These are phyloP conservation scores for Rhagium mordax DNA, from an alignment of 2,888 invertebrate genomes.

Conservation along the genomic window DNA sequence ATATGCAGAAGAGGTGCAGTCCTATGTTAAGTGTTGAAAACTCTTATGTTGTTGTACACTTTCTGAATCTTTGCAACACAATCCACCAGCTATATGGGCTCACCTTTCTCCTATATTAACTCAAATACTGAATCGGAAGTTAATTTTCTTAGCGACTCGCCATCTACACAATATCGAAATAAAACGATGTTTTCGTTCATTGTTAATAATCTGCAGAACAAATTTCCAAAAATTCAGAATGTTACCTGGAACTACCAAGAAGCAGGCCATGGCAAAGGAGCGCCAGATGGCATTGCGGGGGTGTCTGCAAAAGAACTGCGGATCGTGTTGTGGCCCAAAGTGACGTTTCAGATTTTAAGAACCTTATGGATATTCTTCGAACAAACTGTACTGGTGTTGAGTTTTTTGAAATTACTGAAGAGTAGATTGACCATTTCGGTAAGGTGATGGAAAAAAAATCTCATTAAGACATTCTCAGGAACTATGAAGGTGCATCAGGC, in stretches of 20 bases:
- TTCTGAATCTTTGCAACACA: neutral
- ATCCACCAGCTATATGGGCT: neutral
- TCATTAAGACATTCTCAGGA: neutral
- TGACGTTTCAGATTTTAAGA: neutral
- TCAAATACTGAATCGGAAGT: neutral
- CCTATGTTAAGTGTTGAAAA: no score
- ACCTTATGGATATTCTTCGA: neutral
- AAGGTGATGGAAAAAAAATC: neutral
- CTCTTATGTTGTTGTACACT: neutral
- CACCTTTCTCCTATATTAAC: neutral
- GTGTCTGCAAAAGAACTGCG: constrained; percentile 23
- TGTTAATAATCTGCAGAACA: no score
- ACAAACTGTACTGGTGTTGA: neutral
- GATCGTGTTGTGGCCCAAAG: neutral
- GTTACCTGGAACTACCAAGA: constrained; percentile 26
- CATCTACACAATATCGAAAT: neutral
- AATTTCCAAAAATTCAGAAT: neutral
- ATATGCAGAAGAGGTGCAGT: neutral
- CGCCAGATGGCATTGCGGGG: constrained; percentile 23
- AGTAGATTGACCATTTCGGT: neutral
- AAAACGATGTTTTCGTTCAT: neutral
- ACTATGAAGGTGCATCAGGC: constrained; percentile 24
- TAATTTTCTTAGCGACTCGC: neutral
- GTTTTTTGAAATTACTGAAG: neutral
- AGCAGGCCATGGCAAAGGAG: constrained; percentile 32